A percentile compares a stretch with the other conserved stretches of the same genome.
Conservation (phyloP, 2,888 invertebrate species). For the Coelogynopora nodosa region DNA sequence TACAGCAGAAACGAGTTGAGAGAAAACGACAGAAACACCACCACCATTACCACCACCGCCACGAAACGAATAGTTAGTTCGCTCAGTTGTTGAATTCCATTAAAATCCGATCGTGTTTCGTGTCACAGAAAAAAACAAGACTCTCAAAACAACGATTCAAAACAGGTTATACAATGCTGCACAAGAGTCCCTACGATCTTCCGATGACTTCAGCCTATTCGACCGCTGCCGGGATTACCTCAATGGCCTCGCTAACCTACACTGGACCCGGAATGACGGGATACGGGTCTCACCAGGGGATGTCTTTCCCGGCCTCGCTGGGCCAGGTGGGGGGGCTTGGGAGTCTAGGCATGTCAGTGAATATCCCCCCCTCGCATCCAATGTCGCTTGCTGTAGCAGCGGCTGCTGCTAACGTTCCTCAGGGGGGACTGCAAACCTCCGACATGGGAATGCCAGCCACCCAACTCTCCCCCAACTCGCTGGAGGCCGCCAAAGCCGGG, state of each 20-base stretch:
- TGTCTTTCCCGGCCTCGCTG: neutral
- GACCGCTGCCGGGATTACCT: neutral
- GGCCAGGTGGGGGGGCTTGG: neutral
- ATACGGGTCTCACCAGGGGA: neutral
- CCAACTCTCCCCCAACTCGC: neutral
- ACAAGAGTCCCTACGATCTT: neutral
- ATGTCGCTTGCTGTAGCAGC: conserved; percentile 6
- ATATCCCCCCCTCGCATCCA: neutral
- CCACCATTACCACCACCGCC: neutral
- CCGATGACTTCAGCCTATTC: conserved; percentile 10
- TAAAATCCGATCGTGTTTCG: neutral
- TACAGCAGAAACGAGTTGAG: neutral
- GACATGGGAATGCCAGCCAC: neutral
- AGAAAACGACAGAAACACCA: neutral
- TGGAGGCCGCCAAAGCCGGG: neutral
- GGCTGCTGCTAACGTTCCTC: neutral
- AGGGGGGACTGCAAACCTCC: neutral
- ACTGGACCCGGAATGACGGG: neutral
- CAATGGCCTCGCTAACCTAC: neutral
- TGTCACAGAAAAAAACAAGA: no score
- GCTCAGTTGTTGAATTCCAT: no score
- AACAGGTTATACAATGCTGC: neutral
- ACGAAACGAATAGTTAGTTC: neutral
- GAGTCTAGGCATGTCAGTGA: neutral
- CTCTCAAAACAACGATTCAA: neutral